Evolutionary conservation across 35 echinoderm and acorn worm species (phyloP).

Genomic region (Apostichopus japonicus): DNA sequence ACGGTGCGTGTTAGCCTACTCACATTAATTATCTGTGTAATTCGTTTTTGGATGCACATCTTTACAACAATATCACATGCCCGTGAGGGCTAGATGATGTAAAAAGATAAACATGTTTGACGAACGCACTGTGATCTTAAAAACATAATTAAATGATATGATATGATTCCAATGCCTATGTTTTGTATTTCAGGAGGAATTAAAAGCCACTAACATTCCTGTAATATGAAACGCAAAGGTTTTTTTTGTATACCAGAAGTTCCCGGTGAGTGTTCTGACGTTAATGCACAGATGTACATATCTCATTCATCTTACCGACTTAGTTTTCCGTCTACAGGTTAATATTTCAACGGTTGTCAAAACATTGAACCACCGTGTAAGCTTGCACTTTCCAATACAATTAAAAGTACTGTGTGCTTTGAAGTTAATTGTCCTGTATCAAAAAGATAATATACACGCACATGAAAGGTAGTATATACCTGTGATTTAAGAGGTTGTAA

Average conservation of each 20-base stretch:
- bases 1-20: too few species aligned
- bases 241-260: neutral
- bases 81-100: too few species aligned
- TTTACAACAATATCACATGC: too few species aligned
- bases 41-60: too few species aligned
- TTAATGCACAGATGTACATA: neutral
- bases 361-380: neutral
- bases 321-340: neutral
- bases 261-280: neutral
- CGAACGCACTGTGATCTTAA: neutral
- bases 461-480: neutral
- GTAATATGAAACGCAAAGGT: neutral
- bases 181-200: neutral
- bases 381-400: neutral
- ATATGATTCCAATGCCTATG: neutral
- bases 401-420: neutral
- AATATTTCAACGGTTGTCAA: slow-evolving; percentile 1
- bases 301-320: neutral
- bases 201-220: neutral
- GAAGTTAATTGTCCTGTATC: neutral
- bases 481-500: neutral
- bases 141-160: neutral
- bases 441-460: neutral
- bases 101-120: too few species aligned
- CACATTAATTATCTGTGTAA: too few species aligned